These are phyloP conservation scores for Apomyelois bistriatella DNA, from an alignment of 2,888 invertebrate species.

Conservation along the genomic window DNA sequence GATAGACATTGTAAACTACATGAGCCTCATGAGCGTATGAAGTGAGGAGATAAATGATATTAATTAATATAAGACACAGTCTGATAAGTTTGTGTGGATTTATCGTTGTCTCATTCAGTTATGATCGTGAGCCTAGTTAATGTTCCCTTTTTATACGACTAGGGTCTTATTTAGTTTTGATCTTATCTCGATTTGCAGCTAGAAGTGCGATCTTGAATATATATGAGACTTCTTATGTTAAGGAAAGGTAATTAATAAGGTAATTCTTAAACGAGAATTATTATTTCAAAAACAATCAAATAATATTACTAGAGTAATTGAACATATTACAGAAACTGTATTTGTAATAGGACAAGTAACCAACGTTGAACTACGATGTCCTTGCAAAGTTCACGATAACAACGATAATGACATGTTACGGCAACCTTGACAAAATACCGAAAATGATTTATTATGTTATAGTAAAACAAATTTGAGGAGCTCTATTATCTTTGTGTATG, in stretches of 20 bases:
- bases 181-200: too few relatives aligned
- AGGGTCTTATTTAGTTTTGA: too few relatives aligned
- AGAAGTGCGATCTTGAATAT: too few relatives aligned
- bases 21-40: neutral
- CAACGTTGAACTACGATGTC: conserved; percentile 18
- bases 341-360: conserved; percentile 8
- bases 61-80: neutral
- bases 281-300: too few relatives aligned
- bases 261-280: too few relatives aligned
- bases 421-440: conserved; percentile 20
- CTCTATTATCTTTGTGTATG: neutral
- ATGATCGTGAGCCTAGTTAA: too few relatives aligned
- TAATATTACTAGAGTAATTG: too few relatives aligned
- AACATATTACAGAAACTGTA: neutral
- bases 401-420: conserved; percentile 18
- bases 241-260: too few relatives aligned
- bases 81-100: too few relatives aligned
- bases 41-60: neutral
- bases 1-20: conserved; percentile 6
- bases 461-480: neutral
- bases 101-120: too few relatives aligned
- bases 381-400: conserved; percentile 23
- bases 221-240: too few relatives aligned
- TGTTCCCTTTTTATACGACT: too few relatives aligned
- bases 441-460: conserved; percentile 18